These are phyloP conservation scores for Macrochelys suwanniensis DNA, from an alignment of 2,797 vertebrate genomes.

Conservation along the genomic window DNA sequence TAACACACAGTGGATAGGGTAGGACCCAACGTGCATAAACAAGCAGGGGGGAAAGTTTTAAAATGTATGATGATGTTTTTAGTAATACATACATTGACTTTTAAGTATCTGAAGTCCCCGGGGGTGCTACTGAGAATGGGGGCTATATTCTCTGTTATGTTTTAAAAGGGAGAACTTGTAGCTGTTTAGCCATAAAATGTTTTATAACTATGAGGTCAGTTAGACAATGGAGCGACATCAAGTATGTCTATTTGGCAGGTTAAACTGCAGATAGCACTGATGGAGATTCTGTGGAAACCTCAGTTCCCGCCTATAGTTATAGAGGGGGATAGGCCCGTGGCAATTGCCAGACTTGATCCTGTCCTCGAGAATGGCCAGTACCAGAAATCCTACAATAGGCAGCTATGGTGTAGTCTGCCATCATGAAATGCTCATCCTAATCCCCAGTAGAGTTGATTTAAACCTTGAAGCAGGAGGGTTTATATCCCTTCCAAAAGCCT, in stretches of 20 bases:
- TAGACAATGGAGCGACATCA: fast-evolving
- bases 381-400: neutral
- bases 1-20: neutral
- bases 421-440: neutral
- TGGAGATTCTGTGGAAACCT: neutral
- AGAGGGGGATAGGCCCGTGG: neutral
- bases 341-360: neutral
- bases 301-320: neutral
- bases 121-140: fast-evolving
- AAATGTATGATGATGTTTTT: neutral
- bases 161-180: neutral
- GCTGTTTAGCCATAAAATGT: neutral
- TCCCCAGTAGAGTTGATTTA: neutral
- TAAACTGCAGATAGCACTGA: fast-evolving
- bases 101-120: fast-evolving
- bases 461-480: neutral
- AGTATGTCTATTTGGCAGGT: fast-evolving
- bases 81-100: fast-evolving
- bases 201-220: fast-evolving
- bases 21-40: fast-evolving
- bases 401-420: neutral
- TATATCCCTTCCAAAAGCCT: neutral
- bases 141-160: neutral
- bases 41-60: neutral
- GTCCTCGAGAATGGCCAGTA: neutral